Conservation (phyloP, 2,113 vertebrate genomes). For the Engystomops pustulosus region DNA sequence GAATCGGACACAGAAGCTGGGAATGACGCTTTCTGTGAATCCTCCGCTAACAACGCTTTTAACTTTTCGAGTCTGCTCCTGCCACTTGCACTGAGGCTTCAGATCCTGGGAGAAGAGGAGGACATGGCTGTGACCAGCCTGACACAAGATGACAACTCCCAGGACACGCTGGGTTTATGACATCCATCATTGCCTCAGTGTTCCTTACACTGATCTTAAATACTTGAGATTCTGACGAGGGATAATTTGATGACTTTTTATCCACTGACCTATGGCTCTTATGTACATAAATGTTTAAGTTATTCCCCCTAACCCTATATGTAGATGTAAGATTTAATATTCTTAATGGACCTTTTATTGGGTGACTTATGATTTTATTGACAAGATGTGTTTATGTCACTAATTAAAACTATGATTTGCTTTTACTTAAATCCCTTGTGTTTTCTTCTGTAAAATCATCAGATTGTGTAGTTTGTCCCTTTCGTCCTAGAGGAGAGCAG, state of each 20-base stretch:
- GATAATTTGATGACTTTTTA: not conserved
- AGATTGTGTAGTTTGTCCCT: no score
- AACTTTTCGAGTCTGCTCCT: slow-evolving; percentile 38
- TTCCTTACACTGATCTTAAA: not conserved
- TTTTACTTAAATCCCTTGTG: not conserved
- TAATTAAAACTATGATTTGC: slow-evolving; percentile 51
- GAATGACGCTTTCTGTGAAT: not conserved
- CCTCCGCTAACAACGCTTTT: slow-evolving; percentile 55
- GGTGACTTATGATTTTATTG: not conserved
- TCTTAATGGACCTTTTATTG: slow-evolving; percentile 10
- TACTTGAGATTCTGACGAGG: not conserved
- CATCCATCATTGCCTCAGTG: no score
- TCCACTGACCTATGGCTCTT: not conserved
- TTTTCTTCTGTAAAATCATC: no score
- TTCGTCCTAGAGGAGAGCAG: no score
- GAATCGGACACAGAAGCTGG: slow-evolving; percentile 22
- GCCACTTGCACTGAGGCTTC: slow-evolving; percentile 35
- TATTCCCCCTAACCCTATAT: slow-evolving; percentile 23
- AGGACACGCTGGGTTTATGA: not conserved
- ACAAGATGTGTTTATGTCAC: slow-evolving; percentile 56
- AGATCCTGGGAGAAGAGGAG: slow-evolving; percentile 47
- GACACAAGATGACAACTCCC: not conserved
- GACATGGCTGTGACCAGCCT: not conserved
- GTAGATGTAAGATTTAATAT: slow-evolving; percentile 41
- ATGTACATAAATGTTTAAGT: slow-evolving; percentile 52